Conservation (phyloP, 2,113 vertebrate species). For the Ceyx margarethae region DNA sequence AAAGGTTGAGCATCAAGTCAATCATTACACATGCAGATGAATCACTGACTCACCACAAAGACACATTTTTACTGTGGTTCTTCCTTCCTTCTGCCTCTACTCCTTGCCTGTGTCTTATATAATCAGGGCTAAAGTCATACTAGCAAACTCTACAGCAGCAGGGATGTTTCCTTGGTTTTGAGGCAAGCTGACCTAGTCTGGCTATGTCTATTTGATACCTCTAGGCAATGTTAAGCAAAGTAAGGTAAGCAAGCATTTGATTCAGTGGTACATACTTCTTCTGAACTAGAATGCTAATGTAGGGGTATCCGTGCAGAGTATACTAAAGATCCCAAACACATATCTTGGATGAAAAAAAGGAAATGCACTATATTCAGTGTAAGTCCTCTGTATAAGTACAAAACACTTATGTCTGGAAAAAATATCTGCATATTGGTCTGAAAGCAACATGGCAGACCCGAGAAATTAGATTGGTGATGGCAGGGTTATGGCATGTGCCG, state of each 20-base stretch:
- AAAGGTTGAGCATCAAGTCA: slow-evolving; percentile 75
- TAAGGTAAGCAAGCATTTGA: not conserved
- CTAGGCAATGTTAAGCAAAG: not conserved
- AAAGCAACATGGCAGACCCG: not conserved
- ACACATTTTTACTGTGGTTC: slow-evolving; percentile 48
- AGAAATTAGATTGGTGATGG: slow-evolving; percentile 75
- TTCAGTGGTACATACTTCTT: not conserved
- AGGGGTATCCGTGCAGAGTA: not conserved
- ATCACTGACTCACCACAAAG: slow-evolving; percentile 74
- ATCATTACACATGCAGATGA: slow-evolving; percentile 64
- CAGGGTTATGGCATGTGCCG: slow-evolving; percentile 73
- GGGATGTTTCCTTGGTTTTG: not conserved
- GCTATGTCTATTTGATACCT: not conserved
- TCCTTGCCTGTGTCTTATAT: slow-evolving; percentile 71
- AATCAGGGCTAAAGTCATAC: not conserved
- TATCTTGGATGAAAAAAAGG: slow-evolving; percentile 83
- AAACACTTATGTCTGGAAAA: slow-evolving; percentile 77
- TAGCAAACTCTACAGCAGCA: not conserved
- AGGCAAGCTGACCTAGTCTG: not conserved
- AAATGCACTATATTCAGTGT: slow-evolving; percentile 80
- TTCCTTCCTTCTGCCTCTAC: slow-evolving; percentile 50
- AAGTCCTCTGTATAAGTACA: slow-evolving; percentile 67
- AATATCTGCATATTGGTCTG: slow-evolving; percentile 67
- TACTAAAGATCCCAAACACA: slow-evolving; percentile 31
- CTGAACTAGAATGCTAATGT: not conserved